A percentile compares a stretch with the other conserved stretches of the same genome.
Conservation (phyloP, 2,888 invertebrate species). For the Caenorhabditis uteleia region DNA sequence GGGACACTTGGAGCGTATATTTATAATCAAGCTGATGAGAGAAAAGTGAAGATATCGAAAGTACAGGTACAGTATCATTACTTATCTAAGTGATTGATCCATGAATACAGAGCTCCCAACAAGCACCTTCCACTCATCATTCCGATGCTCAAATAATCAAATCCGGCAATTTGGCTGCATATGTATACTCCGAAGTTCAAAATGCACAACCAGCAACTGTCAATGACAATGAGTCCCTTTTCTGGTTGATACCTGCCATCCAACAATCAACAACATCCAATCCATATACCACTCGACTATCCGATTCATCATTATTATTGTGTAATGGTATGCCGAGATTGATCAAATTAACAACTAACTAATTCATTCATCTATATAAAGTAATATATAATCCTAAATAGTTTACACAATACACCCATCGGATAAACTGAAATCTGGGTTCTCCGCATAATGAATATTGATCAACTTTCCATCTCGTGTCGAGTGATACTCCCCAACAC, state of each 20-base stretch:
- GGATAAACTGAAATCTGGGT: slow-evolving; percentile 20
- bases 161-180: slow-evolving; percentile 26
- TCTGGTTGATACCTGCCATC: slow-evolving; percentile 29
- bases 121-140: slow-evolving; percentile 4
- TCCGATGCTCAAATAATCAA: slow-evolving; percentile 23
- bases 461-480: slow-evolving; percentile 22
- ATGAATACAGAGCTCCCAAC: too few relatives aligned
- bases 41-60: too few relatives aligned
- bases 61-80: too few relatives aligned
- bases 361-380: too few relatives aligned
- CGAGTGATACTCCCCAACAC: slow-evolving; percentile 38
- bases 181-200: slow-evolving; percentile 26
- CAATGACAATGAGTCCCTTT: slow-evolving; percentile 1
- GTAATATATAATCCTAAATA: too few relatives aligned
- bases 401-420: slow-evolving; percentile 18
- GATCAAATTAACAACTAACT: slow-evolving; percentile 15
- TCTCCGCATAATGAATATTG: slow-evolving; percentile 35
- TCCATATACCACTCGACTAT: slow-evolving; percentile 20
- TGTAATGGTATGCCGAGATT: slow-evolving; percentile 31
- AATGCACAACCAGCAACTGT: too few relatives aligned
- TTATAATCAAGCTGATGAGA: slow-evolving; percentile 14
- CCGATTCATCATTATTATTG: slow-evolving; percentile 28
- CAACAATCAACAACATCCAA: neutral
- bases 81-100: too few relatives aligned
- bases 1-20: slow-evolving; percentile 28